Base-by-base conservation (phyloP, 2,888 invertebrate species). In the Brachyptera putata region DNA sequence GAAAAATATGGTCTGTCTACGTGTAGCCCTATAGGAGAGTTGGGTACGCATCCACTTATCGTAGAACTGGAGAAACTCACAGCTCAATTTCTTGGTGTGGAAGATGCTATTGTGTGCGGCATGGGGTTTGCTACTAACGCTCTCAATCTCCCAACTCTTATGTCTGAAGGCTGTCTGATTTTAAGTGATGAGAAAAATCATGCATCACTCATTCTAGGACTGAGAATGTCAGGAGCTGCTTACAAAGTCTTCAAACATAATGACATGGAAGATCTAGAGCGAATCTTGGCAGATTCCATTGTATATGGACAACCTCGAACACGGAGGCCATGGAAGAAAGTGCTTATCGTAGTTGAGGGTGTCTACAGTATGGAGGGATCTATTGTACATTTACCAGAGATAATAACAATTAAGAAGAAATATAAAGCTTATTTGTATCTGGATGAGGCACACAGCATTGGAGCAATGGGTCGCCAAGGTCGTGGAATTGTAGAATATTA, bases 71-170 rank as follows among this genome's bases (percentile, higher is more conserved):
- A 99, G 78, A 74, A 77, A 58, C 74, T 91, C 63, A 88, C 92
- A 1, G 95, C 98, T 0, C 79, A 83, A 68, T 99, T 94, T 79
- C 79, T 98, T 36, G 94, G 94, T 2, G 89, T 89, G 0, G 97
- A 99, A 75, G 91, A 91, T 71, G 93, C 96, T 30, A 87, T 97
- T 60, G 91, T 93, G 43, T 93, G 95, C 75, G 95, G 95, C 65
- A 98, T 98, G 98, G 98, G 98, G 4, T 99, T 97, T 77, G 98
- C 96, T 49, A 99, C 98, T 3, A 99, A 99, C 78, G 84, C 95
- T 11, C 83, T 97, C 67, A 95, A 94, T 72, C 81, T 98, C 71
- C 96, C 98, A 2, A 87, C 88, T 37, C 78, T 99, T 34, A 78
- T 96, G 61, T 84, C 86, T 26, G 84, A 89, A 68, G 90, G 90